These are phyloP conservation scores for Cavia porcellus DNA, from an alignment of 2,113 vertebrate species.

Conservation along the genomic window DNA sequence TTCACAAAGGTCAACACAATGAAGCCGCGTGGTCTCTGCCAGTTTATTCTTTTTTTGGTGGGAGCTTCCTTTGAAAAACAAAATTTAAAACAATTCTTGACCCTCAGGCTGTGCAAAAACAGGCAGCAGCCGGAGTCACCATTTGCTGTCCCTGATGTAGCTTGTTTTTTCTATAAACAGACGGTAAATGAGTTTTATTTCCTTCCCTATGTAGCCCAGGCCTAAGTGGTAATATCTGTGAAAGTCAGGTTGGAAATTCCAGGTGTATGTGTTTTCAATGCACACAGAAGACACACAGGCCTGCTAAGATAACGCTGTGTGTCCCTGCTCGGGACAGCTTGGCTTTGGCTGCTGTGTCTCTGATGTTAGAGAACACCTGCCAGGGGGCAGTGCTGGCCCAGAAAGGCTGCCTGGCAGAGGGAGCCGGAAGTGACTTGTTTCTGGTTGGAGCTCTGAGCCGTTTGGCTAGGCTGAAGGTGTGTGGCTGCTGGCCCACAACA, in stretches of 20 bases:
- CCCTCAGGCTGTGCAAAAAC: not conserved
- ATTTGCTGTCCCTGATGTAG: not conserved
- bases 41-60: not conserved
- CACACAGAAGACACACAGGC: not conserved
- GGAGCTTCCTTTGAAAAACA: not conserved
- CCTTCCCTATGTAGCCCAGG: not conserved
- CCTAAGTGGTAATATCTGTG: not conserved
- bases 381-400: no score
- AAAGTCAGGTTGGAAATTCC: not conserved
- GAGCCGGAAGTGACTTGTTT: no score
- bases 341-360: accelerated
- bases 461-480: not conserved
- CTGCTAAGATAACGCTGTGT: no score
- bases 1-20: not conserved
- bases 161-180: not conserved
- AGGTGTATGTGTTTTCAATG: not conserved
- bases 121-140: not conserved
- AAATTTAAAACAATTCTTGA: not conserved
- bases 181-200: not conserved
- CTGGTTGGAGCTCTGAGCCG: not conserved
- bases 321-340: not conserved
- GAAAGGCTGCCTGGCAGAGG: not conserved
- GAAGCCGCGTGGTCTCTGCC: not conserved
- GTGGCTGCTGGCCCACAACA: not conserved
- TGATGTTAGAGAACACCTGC: not conserved